Conservation (phyloP, 2,888 invertebrate species). For the Scaptomyza cyrtandrae region DNA sequence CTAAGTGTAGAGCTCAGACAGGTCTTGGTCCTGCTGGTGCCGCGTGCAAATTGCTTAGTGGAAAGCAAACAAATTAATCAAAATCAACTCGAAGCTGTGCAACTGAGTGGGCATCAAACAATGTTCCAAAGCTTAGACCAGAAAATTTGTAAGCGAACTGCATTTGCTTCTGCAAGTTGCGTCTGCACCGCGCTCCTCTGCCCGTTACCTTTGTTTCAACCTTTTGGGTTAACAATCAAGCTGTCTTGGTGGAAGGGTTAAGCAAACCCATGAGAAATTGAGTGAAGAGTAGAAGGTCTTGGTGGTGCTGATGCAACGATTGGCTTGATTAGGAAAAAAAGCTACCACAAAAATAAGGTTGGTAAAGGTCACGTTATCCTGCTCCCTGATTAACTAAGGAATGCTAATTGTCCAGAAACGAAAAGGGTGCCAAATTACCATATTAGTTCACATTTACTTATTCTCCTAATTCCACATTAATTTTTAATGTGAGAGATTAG, state of each 20-base stretch:
- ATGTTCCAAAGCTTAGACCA: slow-evolving; percentile 18
- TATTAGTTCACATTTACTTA: neutral
- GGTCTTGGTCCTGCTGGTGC: slow-evolving; percentile 19
- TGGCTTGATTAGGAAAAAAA: slow-evolving; percentile 52
- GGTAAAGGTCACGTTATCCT: slow-evolving; percentile 21
- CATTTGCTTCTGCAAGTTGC: slow-evolving; percentile 25
- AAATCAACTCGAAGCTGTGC: slow-evolving; percentile 66
- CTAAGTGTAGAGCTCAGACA: neutral
- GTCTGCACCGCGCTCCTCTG: slow-evolving; percentile 3
- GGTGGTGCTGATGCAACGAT: slow-evolving; percentile 39
- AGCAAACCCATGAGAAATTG: slow-evolving; percentile 10
- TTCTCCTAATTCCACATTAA: neutral
- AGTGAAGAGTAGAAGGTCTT: slow-evolving; percentile 33
- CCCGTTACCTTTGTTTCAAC: slow-evolving; percentile 18
- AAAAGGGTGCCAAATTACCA: neutral
- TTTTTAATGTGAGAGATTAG: neutral
- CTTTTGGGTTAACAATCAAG: slow-evolving; percentile 21
- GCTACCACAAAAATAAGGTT: slow-evolving; percentile 34
- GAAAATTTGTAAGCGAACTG: slow-evolving; percentile 11
- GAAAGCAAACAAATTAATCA: slow-evolving; percentile 76
- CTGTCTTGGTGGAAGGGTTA: slow-evolving; percentile 12
- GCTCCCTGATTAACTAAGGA: slow-evolving; percentile 1
- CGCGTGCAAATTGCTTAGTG: slow-evolving; percentile 66
- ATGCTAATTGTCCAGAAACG: slow-evolving; percentile 11
- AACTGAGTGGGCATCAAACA: slow-evolving; percentile 49